These are phyloP conservation scores for Aegotheles bennettii DNA, from an alignment of 2,113 vertebrate genomes.

Conservation along the genomic window DNA sequence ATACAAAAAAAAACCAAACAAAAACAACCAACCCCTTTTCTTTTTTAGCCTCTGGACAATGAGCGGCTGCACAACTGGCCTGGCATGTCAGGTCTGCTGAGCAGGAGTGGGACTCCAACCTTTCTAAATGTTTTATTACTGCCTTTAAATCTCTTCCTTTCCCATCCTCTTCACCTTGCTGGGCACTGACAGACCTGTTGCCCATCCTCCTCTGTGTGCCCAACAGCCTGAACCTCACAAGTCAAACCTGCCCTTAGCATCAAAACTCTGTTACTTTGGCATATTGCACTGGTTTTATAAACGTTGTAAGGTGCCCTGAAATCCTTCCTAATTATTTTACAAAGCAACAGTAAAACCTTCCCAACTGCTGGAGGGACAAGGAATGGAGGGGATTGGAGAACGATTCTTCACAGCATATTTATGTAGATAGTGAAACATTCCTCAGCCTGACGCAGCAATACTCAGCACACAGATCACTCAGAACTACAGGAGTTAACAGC, in stretches of 20 bases:
- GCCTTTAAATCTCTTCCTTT: not conserved
- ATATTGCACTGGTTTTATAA: not conserved
- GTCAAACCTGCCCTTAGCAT: not conserved
- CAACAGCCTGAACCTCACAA: not conserved
- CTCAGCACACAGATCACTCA: not conserved
- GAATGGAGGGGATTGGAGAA: not conserved
- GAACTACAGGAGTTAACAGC: not conserved
- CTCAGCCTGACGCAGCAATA: not conserved
- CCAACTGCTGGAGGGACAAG: not conserved
- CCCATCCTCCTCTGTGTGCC: not conserved
- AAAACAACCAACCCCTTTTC: not conserved
- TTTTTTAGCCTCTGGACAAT: not conserved
- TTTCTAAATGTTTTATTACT: not conserved
- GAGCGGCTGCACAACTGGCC: not conserved
- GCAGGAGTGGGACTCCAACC: not conserved
- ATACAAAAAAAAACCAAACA: not conserved
- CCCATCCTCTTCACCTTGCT: fast-evolving
- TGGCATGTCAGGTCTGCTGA: not conserved
- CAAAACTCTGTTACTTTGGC: not conserved
- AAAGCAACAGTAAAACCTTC: not conserved
- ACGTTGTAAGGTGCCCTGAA: not conserved
- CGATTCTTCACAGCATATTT: fast-evolving
- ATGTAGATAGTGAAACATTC: not conserved
- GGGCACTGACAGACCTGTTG: not conserved
- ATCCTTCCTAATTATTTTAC: not conserved